Conservation (phyloP, 2,888 invertebrate genomes). For the Leptopterna dolabrata region DNA sequence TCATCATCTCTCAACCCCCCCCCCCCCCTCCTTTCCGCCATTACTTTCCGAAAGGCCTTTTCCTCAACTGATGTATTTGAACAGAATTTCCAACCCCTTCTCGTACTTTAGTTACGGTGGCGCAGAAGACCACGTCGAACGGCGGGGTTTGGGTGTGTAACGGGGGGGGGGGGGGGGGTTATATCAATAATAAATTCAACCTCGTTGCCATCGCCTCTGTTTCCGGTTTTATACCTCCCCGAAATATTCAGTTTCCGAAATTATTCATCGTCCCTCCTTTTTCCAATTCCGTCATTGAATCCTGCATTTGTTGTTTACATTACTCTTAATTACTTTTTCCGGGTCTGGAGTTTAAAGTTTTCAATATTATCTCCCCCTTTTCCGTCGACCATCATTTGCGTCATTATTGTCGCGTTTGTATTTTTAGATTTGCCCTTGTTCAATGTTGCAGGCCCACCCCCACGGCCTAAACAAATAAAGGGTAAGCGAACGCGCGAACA, state of each 20-base stretch:
- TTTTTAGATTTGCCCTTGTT: background rate
- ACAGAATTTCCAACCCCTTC: background rate
- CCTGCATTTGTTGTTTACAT: conserved; percentile 21
- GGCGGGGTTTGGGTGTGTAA: background rate
- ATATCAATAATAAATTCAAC: conserved; percentile 22
- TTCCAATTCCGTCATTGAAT: background rate
- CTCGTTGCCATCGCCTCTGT: background rate
- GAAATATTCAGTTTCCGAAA: conserved; percentile 13
- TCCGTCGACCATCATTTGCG: background rate
- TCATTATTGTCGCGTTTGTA: background rate
- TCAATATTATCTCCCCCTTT: background rate
- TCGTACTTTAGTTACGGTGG: background rate
- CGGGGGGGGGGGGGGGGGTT: background rate
- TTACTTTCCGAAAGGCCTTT: background rate
- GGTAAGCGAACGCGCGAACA: background rate
- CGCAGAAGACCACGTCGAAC: background rate
- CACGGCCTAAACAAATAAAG: background rate
- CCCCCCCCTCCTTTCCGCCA: background rate
- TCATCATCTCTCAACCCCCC: background rate
- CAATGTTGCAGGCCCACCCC: background rate
- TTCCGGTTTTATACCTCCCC: background rate
- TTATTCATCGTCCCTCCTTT: background rate
- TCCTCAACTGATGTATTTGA: background rate
- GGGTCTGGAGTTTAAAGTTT: background rate
- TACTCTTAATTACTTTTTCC: conserved; percentile 30